Evolutionary conservation across 2,797 vertebrate species (phyloP).

Genomic region (Sphenodon punctatus): DNA sequence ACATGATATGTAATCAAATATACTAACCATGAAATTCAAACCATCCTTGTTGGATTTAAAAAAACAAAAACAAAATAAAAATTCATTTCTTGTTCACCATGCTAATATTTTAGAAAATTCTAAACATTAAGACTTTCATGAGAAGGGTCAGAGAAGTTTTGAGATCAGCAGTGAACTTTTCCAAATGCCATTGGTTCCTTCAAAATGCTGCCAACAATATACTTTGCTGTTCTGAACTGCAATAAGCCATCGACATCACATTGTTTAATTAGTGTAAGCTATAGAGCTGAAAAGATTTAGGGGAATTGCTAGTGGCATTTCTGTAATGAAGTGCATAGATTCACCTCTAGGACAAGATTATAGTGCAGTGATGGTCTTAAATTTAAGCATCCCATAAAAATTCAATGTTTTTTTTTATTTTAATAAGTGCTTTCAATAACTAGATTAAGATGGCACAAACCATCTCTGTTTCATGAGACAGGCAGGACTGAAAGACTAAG

Average conservation of each 20-base stretch:
- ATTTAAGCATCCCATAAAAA: neutral
- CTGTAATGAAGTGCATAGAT: too few species aligned
- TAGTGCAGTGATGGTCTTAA: neutral
- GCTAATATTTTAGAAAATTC: neutral
- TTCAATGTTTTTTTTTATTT: neutral
- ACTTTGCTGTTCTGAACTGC: neutral
- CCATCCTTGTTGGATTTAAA: rapidly evolving
- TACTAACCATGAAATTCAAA: neutral
- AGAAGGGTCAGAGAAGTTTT: neutral
- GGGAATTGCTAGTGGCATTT: too few species aligned
- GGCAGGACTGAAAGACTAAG: too few species aligned
- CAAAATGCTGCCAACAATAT: neutral
- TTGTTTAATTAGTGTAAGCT: too few species aligned
- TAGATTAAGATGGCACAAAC: neutral
- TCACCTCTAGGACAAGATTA: neutral
- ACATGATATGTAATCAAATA: neutral
- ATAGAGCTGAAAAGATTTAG: too few species aligned
- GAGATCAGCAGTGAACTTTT: neutral
- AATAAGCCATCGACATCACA: neutral
- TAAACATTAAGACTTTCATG: rapidly evolving
- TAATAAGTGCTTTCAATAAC: neutral
- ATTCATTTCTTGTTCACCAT: neutral
- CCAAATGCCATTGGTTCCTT: neutral
- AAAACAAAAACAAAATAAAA: neutral
- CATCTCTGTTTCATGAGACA: too few species aligned